These are phyloP conservation scores for Caenorhabditis imperialis DNA, from an alignment of 2,888 invertebrate genomes.

Conservation along the genomic window DNA sequence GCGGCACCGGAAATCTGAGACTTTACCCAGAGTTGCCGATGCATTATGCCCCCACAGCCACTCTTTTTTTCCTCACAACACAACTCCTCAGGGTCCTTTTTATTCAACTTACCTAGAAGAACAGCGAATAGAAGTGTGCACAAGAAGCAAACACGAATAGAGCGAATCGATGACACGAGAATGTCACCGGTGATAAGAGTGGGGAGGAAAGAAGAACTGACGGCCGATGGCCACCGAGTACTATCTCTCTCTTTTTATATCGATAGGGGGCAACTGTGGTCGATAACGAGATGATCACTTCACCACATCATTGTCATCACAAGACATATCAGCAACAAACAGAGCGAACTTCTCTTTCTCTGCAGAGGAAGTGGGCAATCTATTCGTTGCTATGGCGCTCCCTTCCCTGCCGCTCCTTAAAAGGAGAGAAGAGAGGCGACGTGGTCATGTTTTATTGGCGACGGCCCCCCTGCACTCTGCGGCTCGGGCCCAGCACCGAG, in stretches of 20 bases:
- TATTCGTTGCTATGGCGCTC: not conserved
- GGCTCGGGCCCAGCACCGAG: slow-evolving; percentile 13
- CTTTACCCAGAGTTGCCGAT: too few species aligned
- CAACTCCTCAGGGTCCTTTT: too few species aligned
- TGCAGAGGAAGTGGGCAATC: too few species aligned
- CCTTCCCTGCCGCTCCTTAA: too few species aligned
- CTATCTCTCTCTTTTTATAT: slow-evolving; percentile 25
- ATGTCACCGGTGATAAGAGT: not conserved
- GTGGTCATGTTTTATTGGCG: slow-evolving; percentile 9
- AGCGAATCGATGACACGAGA: too few species aligned
- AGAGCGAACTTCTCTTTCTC: too few species aligned
- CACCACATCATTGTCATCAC: not conserved
- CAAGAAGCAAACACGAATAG: too few species aligned
- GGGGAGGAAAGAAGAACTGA: not conserved
- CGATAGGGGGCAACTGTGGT: slow-evolving; percentile 2
- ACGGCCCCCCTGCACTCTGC: not conserved
- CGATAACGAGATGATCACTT: slow-evolving; percentile 1
- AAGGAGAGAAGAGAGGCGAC: too few species aligned
- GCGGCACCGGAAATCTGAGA: not conserved
- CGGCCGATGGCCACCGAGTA: not conserved
- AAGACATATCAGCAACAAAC: not conserved
- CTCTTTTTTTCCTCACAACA: too few species aligned
- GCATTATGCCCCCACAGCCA: too few species aligned
- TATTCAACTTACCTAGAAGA: too few species aligned
- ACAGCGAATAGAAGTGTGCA: too few species aligned